These are phyloP conservation scores for Disparrhopalites patrizii DNA, from an alignment of 2,888 invertebrate genomes.

Conservation along the genomic window DNA sequence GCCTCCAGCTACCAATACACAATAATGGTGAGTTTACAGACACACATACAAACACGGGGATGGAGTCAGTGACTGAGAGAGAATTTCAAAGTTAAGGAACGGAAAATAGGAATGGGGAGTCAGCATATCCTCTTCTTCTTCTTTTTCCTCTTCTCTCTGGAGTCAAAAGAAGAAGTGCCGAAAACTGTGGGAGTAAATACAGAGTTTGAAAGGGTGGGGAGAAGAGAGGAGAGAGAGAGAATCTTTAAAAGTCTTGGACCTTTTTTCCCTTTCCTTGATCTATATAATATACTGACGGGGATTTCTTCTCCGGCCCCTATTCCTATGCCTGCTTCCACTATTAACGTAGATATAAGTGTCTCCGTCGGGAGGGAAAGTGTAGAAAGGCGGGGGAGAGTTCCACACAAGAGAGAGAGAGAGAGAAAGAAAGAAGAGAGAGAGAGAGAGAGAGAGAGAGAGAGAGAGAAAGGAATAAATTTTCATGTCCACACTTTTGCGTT, in stretches of 20 bases:
- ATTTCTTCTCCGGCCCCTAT: no score
- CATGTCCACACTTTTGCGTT: constrained; percentile 26
- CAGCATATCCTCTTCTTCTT: background rate
- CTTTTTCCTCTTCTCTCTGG: no score
- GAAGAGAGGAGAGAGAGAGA: constrained; percentile 8
- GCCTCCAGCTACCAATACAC: constrained; percentile 3
- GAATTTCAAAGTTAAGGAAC: constrained; percentile 3
- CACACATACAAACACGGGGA: background rate
- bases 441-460: constrained; percentile 14
- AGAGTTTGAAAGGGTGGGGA: background rate
- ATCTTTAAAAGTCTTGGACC: no score
- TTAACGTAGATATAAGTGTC: no score
- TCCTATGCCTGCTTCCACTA: no score
- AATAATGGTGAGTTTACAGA: background rate
- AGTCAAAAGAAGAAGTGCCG: no score
- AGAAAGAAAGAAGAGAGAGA: constrained; percentile 10
- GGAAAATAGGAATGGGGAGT: background rate
- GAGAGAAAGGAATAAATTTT: constrained; percentile 22
- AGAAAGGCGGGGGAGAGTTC: background rate
- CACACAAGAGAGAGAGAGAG: constrained; percentile 4
- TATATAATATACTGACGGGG: no score
- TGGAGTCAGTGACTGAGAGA: no score
- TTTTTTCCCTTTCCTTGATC: no score
- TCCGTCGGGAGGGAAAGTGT: no score
- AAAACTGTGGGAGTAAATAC: constrained; percentile 1